These are phyloP conservation scores for Prenolepis imparis DNA, from an alignment of 2,888 invertebrate genomes.

Conservation along the genomic window DNA sequence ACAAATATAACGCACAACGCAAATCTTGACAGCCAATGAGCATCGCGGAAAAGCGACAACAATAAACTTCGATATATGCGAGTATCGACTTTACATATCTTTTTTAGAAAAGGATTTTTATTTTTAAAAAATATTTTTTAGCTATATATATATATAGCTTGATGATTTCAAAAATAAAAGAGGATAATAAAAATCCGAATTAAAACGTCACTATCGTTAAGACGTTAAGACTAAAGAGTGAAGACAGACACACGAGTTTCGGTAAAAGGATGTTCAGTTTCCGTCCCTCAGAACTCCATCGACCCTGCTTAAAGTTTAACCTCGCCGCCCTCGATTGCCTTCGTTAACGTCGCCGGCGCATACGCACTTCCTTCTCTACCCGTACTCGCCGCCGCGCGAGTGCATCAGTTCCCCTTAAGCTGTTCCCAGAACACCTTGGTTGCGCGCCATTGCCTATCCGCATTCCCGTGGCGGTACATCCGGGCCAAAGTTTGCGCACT, in stretches of 20 bases:
- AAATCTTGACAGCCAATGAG: too few relatives aligned
- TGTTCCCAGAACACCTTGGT: slow-evolving; percentile 54
- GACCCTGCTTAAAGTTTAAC: slow-evolving; percentile 21
- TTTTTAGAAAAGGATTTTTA: too few relatives aligned
- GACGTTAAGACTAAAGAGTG: too few relatives aligned
- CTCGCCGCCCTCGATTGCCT: slow-evolving; percentile 32
- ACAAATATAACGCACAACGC: too few relatives aligned
- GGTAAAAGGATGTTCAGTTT: slow-evolving; percentile 18
- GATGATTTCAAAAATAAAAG: too few relatives aligned
- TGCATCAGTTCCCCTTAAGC: slow-evolving; percentile 45
- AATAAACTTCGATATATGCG: too few relatives aligned
- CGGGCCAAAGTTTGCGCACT: slow-evolving; percentile 64
- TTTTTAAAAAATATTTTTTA: too few relatives aligned
- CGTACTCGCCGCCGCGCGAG: slow-evolving; percentile 17
- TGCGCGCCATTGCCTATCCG: slow-evolving; percentile 58
- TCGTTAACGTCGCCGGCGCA: slow-evolving; percentile 51
- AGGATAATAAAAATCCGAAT: too few relatives aligned
- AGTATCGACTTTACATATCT: too few relatives aligned
- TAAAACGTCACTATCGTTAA: background rate
- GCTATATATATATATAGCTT: too few relatives aligned
- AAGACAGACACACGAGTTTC: background rate
- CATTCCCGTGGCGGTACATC: slow-evolving; percentile 56
- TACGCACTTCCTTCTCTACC: slow-evolving; percentile 48
- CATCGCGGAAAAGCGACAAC: too few relatives aligned
- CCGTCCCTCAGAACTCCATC: slow-evolving; percentile 36